These are phyloP conservation scores for Catalaphyllia jardinei DNA, from an alignment of 64 coral and sea anemone species.

Conservation along the genomic window DNA sequence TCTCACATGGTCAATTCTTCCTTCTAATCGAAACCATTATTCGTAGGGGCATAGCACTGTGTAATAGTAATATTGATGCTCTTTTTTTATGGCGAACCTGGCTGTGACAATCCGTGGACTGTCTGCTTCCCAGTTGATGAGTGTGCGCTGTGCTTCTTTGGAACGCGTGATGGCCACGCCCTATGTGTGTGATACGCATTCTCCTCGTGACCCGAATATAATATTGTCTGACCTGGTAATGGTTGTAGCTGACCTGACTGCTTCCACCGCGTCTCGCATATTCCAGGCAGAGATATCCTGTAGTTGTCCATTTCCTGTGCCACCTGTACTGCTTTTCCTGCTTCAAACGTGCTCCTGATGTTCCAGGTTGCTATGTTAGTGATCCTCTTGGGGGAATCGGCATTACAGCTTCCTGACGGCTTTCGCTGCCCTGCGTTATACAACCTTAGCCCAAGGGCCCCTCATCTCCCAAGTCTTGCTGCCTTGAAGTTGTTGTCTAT, in stretches of 20 bases:
- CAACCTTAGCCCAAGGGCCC: background rate
- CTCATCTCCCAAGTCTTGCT: background rate
- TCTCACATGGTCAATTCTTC: slow-evolving; percentile 13
- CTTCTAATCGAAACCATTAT: no score
- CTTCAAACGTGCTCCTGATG: background rate
- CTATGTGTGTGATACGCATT: background rate
- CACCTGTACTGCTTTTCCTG: background rate
- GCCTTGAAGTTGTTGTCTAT: background rate
- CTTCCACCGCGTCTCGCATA: background rate
- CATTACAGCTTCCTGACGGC: background rate
- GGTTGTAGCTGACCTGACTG: background rate
- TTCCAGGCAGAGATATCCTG: background rate
- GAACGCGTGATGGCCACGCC: background rate
- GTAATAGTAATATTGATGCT: background rate
- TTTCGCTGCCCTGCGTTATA: background rate
- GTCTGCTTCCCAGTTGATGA: slow-evolving; percentile 20
- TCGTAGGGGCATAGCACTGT: slow-evolving; percentile 23
- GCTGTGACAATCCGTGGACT: slow-evolving; percentile 8
- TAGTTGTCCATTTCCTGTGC: background rate
- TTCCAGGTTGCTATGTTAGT: background rate
- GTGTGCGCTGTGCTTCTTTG: background rate
- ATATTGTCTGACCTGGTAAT: background rate
- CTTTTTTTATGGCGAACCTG: slow-evolving; percentile 4
- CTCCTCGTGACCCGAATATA: background rate
- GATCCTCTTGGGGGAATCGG: background rate